phyloP scores from a whole-genome alignment of 2,797 vertebrate species.

The Bradypodion pumilum region DNA sequence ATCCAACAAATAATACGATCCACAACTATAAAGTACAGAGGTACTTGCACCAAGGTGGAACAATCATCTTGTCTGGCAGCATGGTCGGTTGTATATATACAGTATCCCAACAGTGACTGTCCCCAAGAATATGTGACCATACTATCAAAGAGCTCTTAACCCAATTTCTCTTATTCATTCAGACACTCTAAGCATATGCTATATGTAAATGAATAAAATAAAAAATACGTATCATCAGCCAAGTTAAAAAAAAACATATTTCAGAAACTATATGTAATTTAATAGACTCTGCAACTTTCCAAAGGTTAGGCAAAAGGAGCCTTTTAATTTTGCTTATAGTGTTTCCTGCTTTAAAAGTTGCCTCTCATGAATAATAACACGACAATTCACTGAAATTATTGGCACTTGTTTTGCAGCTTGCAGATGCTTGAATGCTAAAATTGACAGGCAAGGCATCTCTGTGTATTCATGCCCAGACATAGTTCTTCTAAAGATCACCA shows the following conservation, averaged over 20 bases:
- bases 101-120: not conserved
- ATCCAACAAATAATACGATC: too few relatives aligned
- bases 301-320: not conserved
- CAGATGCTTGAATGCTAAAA: not conserved
- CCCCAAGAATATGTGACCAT: not conserved
- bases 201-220: not conserved
- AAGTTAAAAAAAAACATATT: not conserved
- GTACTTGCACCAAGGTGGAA: too few relatives aligned
- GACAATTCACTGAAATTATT: not conserved
- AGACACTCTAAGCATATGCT: not conserved
- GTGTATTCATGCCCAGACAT: not conserved
- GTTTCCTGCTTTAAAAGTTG: not conserved
- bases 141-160: not conserved
- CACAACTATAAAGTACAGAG: too few relatives aligned
- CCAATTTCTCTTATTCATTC: not conserved
- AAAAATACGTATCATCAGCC: not conserved
- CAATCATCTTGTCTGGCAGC: too few relatives aligned
- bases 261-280: not conserved
- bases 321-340: not conserved
- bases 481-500: conserved; percentile 8
- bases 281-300: not conserved
- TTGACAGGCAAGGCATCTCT: not conserved
- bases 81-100: too few relatives aligned
- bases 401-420: conserved; percentile 20
- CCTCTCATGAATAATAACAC: not conserved